A percentile compares a stretch with the other conserved stretches of the same genome.
These are phyloP conservation scores for Gnatocerus cornutus DNA, from an alignment of 2,888 invertebrate species.

Conservation along the genomic window DNA sequence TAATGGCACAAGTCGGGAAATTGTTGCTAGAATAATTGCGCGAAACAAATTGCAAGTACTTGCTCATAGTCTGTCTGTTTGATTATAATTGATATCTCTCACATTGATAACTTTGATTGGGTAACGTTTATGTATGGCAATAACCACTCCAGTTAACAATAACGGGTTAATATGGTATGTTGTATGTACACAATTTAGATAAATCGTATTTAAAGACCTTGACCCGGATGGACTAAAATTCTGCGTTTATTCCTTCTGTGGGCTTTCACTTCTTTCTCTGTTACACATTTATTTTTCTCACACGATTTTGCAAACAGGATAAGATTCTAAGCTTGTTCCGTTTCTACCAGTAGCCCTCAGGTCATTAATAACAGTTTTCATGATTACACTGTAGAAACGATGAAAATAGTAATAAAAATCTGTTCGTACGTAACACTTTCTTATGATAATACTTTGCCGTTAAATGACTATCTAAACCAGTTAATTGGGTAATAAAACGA, in stretches of 20 bases:
- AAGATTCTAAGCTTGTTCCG: too few species aligned
- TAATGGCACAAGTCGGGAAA: slow-evolving; percentile 30
- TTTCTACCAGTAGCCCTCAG: too few species aligned
- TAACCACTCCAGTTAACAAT: too few species aligned
- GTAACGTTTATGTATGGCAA: too few species aligned
- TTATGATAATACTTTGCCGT: slow-evolving; percentile 7
- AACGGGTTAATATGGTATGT: too few species aligned
- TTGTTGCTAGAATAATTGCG: slow-evolving; percentile 7
- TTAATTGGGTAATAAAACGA: slow-evolving; percentile 32
- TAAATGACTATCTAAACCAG: slow-evolving; percentile 25
- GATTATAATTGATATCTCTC: too few species aligned
- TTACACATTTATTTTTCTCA: background rate
- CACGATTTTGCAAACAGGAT: background rate
- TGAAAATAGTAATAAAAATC: slow-evolving; percentile 8
- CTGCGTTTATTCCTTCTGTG: slow-evolving; percentile 49
- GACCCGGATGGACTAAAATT: slow-evolving; percentile 55
- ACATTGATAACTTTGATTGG: too few species aligned
- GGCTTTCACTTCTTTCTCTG: slow-evolving; percentile 57
- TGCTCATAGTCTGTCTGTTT: background rate
- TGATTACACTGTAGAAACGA: background rate
- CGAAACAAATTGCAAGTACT: slow-evolving; percentile 10
- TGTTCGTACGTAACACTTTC: slow-evolving; percentile 25
- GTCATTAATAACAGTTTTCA: background rate
- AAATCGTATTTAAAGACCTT: slow-evolving; percentile 48
- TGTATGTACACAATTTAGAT: background rate